Conservation (phyloP, 2,797 vertebrate species). For the Cossypha caffra region DNA sequence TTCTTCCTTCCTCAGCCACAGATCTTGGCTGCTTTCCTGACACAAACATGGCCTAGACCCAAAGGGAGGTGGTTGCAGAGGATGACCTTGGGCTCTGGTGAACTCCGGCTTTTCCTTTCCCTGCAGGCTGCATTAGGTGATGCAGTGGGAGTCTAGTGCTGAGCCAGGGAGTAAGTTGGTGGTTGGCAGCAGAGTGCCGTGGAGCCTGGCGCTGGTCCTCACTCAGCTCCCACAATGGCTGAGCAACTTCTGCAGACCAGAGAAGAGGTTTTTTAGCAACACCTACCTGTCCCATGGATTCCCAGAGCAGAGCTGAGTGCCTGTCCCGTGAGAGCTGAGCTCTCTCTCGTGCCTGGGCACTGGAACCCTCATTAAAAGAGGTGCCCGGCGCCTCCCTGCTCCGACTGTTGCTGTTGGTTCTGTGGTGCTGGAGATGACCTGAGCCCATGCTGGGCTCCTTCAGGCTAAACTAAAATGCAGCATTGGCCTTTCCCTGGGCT, state of each 20-base stretch:
- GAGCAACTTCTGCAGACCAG: slow-evolving; percentile 40
- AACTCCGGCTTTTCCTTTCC: slow-evolving; percentile 56
- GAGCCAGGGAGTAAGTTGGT: slow-evolving; percentile 65
- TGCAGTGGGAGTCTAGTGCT: slow-evolving; percentile 61
- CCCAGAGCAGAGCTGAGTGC: not conserved
- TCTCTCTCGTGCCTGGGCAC: not conserved
- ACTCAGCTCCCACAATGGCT: not conserved
- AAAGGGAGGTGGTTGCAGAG: not conserved
- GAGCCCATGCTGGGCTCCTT: not conserved
- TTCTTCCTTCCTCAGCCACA: not conserved
- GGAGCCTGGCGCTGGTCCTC: slow-evolving; percentile 23
- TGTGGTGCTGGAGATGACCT: not conserved
- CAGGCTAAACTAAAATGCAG: slow-evolving; percentile 4
- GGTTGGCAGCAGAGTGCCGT: slow-evolving; percentile 30
- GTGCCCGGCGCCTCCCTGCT: not conserved
- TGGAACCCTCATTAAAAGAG: not conserved
- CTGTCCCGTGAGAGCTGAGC: not conserved
- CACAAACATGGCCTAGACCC: not conserved
- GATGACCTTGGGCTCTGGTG: not conserved
- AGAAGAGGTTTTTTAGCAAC: not conserved
- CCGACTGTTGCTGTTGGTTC: not conserved
- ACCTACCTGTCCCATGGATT: not conserved
- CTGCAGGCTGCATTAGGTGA: slow-evolving; percentile 57
- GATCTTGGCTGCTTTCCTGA: not conserved
- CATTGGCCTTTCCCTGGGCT: not conserved